A percentile compares a stretch with the other conserved stretches of the same genome.
Evolutionary conservation across 2,113 vertebrate genomes (phyloP).

Genomic region (Paedocypris sp.): DNA sequence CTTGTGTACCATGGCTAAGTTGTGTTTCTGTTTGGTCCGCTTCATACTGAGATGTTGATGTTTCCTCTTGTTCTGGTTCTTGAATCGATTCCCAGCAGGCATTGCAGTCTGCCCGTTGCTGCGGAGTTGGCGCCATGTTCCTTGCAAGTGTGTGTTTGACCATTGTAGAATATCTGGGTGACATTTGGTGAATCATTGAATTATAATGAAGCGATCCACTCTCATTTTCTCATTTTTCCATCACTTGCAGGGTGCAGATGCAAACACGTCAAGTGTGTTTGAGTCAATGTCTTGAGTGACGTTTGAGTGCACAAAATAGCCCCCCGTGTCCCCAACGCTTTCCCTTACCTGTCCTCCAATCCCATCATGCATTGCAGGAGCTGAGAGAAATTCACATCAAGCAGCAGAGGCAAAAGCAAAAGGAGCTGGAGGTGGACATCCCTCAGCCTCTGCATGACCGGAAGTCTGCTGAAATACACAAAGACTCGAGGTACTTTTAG

Average conservation of each 20-base stretch:
- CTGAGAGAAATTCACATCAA: conserved; percentile 87
- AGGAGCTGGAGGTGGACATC: conserved; percentile 53
- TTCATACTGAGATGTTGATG: not conserved
- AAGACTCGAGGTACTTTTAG: conserved; percentile 51
- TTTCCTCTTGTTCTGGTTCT: not conserved
- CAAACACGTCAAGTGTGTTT: not conserved
- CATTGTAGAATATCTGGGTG: too few relatives aligned
- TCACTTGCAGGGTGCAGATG: conserved; percentile 26
- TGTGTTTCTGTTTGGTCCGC: not conserved
- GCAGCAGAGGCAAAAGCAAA: conserved; percentile 86
- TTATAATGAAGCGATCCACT: too few relatives aligned
- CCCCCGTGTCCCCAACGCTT: conserved; percentile 32
- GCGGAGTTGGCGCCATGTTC: not conserved
- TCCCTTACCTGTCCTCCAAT: conserved; percentile 44
- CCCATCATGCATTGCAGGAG: conserved; percentile 67
- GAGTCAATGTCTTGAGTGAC: too few relatives aligned
- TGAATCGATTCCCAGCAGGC: conserved; percentile 5
- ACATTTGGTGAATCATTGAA: too few relatives aligned
- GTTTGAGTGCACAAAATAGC: not conserved
- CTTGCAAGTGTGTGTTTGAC: conserved; percentile 14
- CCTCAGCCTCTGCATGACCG: conserved; percentile 36
- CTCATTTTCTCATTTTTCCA: not conserved
- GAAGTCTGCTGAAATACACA: conserved; percentile 49
- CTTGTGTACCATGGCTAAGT: not conserved
- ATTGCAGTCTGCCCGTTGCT: conserved; percentile 2